phyloP scores from a whole-genome alignment of 2,113 vertebrate species.

The Catagonus wagneri region DNA sequence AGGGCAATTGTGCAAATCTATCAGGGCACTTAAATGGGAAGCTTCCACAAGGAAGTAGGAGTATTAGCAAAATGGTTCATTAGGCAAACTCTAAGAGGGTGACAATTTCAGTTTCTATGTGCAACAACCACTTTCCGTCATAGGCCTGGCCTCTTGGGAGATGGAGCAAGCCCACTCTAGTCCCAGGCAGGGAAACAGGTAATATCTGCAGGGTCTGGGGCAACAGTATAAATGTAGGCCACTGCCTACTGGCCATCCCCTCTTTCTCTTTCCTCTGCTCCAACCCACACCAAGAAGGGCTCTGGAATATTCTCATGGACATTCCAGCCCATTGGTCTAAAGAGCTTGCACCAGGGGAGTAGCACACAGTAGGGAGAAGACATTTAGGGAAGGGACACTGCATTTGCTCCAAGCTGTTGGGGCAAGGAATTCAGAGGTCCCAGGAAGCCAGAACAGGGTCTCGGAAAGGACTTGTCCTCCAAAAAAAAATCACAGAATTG shows the following conservation, averaged over 20 bases:
- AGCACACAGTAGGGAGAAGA: not conserved
- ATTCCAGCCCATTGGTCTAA: not conserved
- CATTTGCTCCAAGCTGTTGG: not conserved
- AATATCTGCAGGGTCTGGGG: not conserved
- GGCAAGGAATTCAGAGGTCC: not conserved
- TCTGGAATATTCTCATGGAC: not conserved
- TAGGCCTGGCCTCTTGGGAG: not conserved
- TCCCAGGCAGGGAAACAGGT: not conserved
- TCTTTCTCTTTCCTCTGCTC: not conserved
- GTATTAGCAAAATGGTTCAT: conserved; percentile 32
- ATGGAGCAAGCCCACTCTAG: not conserved
- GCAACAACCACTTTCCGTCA: not conserved
- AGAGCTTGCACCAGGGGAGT: not conserved
- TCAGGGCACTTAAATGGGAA: not conserved
- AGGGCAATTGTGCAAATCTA: not conserved
- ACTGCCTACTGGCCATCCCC: not conserved
- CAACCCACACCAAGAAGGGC: too few relatives aligned
- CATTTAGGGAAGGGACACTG: not conserved
- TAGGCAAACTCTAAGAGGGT: not conserved
- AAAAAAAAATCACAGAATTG: conserved; percentile 34
- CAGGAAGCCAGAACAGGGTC: not conserved
- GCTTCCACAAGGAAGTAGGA: not conserved
- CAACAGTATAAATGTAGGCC: not conserved
- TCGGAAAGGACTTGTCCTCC: not conserved
- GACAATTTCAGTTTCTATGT: not conserved